Evolutionary conservation across 2,888 invertebrate genomes (phyloP).

Genomic region (Macrosiphum euphorbiae): DNA sequence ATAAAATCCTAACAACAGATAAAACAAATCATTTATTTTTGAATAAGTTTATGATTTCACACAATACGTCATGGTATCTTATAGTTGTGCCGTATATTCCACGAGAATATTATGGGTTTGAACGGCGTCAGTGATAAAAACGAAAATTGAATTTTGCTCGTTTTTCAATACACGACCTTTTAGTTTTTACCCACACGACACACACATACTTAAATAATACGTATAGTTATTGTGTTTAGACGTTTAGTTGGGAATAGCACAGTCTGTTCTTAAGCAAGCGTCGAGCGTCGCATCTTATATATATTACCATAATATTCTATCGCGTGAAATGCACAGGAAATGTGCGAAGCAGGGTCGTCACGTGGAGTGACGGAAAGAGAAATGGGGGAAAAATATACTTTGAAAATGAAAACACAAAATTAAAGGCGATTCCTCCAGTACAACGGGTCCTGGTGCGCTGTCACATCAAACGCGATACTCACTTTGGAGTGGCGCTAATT

Average conservation of each 20-base stretch:
- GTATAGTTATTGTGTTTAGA: not conserved
- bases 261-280: not conserved
- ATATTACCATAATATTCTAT: not conserved
- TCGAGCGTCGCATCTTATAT: not conserved
- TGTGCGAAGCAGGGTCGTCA: not conserved
- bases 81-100: not conserved
- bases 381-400: not conserved
- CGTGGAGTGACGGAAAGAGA: not conserved
- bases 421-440: conserved; percentile 3
- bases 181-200: not conserved
- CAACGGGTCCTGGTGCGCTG: not conserved
- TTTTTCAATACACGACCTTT: not conserved
- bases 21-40: no score
- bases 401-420: conserved; percentile 8
- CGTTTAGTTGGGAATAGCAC: not conserved
- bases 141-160: not conserved
- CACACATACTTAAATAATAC: not conserved
- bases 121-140: not conserved
- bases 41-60: no score
- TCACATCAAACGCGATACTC: conserved; percentile 52
- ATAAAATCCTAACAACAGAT: no score
- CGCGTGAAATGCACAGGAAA: not conserved
- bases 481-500: conserved; percentile 45
- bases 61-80: no score
- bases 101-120: not conserved